Base-by-base conservation (phyloP, 2,113 vertebrate species). In the Haplotaxodon microlepis region DNA sequence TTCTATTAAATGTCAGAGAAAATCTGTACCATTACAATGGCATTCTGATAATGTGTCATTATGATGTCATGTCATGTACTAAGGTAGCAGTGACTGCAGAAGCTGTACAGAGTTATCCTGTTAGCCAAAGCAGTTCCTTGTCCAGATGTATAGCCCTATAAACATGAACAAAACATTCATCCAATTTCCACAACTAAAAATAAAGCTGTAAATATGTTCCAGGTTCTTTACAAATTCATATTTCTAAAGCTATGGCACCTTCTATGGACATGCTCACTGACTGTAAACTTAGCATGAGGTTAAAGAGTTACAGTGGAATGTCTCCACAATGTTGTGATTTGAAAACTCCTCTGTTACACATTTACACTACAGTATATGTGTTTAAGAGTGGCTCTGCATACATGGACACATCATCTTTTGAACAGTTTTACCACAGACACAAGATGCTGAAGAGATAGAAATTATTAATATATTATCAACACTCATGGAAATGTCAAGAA, bases 41-140 rank as follows among this genome's bases (percentile, higher is more conserved):
- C 81, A 84, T 78, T 88, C 59, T 86, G 87, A 89, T 86, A 82
- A 85, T 45, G 61, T 61, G 50, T 88, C 45, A 89, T 90, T 81
- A 85, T 40, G 47, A 47, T 86, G 85, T 59, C 82, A 84, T 40
- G 80, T 31, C 19, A 36, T 87, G 66, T 76, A 47, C 82, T 66
- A 3, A 56, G 69, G 40, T 76, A 71, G 51, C 31, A 71, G 69
- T 45, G 54, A 76, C 76, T 7, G 8, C 63, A 78, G 40, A 88
- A 47, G 34, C 76, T 38, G 51, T n/a, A 14, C 13, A 36, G 38
- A 47, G 27, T 21, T 17, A 38, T 29, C 0, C 16, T 9, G 61
- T 51, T 29, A 78, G 9, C 63, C 1, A 14, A 63, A 63, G 78
- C 54, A 21, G 47, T 24, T 57, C 9, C n/a, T 87, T 81, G 27